phyloP scores from a whole-genome alignment of 2,888 invertebrate genomes.

The Eupeodes latifasciatus region DNA sequence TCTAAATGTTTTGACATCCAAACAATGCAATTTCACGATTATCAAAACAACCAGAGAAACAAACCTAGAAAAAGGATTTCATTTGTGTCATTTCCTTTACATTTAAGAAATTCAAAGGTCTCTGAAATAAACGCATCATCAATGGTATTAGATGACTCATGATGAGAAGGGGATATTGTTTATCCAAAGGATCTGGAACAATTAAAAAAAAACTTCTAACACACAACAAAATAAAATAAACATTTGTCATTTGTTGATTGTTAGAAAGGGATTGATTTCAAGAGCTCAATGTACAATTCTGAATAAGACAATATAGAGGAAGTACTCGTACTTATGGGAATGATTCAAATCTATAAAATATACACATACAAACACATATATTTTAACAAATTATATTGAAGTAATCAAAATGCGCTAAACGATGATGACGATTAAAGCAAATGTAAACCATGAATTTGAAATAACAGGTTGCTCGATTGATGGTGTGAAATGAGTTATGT shows the following conservation, averaged over 20 bases:
- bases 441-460: conserved; percentile 8
- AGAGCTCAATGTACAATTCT: conserved; percentile 41
- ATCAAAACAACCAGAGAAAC: conserved; percentile 42
- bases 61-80: conserved; percentile 29
- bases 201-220: conserved; percentile 48
- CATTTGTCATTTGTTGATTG: conserved; percentile 70
- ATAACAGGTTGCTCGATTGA: conserved; percentile 45
- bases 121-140: conserved; percentile 51
- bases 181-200: conserved; percentile 70
- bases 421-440: conserved; percentile 6
- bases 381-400: conserved; percentile 2
- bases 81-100: conserved; percentile 52
- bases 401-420: conserved; percentile 38
- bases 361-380: no score
- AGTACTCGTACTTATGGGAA: conserved; percentile 35
- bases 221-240: conserved; percentile 53
- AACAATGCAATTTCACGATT: conserved; percentile 63
- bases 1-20: conserved; percentile 68
- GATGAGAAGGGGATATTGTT: conserved; percentile 51
- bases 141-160: conserved; percentile 53
- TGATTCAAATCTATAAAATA: not conserved
- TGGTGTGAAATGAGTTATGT: conserved; percentile 60
- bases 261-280: conserved; percentile 70
- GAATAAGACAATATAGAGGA: conserved; percentile 61
- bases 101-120: conserved; percentile 56